Percentiles rank a stretch among this genome's conserved stretches.
phyloP scores from a whole-genome alignment of 2,797 vertebrate genomes.

The Salarias fasciatus region DNA sequence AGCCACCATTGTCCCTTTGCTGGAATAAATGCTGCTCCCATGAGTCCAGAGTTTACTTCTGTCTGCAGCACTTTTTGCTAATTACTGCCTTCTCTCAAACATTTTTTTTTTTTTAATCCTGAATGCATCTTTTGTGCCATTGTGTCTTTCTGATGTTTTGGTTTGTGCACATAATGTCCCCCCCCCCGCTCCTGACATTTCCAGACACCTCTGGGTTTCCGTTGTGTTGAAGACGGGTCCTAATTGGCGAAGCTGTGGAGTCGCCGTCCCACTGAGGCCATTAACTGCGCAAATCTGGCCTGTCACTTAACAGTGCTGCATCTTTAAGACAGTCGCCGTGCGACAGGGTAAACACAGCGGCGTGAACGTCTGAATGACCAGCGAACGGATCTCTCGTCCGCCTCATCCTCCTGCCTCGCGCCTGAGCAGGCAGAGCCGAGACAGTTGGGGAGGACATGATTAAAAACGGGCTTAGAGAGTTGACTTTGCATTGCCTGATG shows the following conservation, averaged over 20 bases:
- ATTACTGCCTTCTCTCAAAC: too few species aligned
- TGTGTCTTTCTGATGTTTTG: too few species aligned
- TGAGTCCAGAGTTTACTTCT: too few species aligned
- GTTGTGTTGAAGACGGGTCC: background rate
- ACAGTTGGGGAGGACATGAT: conserved; percentile 28
- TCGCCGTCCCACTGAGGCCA: background rate
- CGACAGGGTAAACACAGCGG: conserved; percentile 1
- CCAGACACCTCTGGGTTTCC: conserved; percentile 5
- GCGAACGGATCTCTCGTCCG: conserved; percentile 14
- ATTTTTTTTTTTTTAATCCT: too few species aligned
- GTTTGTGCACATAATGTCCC: background rate
- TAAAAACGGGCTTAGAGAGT: conserved; percentile 36
- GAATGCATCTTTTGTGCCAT: background rate
- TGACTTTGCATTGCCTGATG: conserved; percentile 40
- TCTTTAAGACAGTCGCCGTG: background rate
- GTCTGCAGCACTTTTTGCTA: too few species aligned
- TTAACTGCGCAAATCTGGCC: background rate
- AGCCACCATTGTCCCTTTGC: too few species aligned
- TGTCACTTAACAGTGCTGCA: background rate
- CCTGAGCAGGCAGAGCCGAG: conserved; percentile 12
- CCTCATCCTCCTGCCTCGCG: conserved; percentile 22
- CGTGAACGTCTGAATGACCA: conserved; percentile 10
- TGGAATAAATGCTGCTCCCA: too few species aligned
- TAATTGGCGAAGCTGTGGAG: conserved; percentile 6
- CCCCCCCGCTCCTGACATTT: conserved; percentile 11